Evolutionary conservation across 2,113 vertebrate species (phyloP), one percentile per base, ranked within the genome.

Genomic region (Cinclus cinclus): DNA sequence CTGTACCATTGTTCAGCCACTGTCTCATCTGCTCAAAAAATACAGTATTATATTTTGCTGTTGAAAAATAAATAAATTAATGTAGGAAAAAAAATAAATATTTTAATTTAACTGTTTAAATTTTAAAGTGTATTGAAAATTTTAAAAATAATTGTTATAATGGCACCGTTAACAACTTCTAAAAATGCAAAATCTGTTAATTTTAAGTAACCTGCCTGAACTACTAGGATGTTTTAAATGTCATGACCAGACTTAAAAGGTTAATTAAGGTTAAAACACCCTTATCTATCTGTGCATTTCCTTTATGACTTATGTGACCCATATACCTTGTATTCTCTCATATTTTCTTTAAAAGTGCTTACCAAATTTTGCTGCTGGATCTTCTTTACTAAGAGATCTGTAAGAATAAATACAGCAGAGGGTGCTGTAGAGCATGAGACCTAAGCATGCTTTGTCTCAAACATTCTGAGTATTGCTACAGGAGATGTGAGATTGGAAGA

Each of bases 361-460:
- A 46, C 39, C 33, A 55, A 25, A 2, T 55, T 95, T 80, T 83
- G 13, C 9, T 81, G 30, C 41, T 80, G 10, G 8, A 23, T 65
- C 23, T 62, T 67, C 23, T 69, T 86, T 31, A 31, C 25, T 6
- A 8, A 44, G 27, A 50, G 5, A 64, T 39, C 23, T 78, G 31
- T 75, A 71, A 55, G 47, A 67, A 60, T 35, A 59, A 63, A 60
- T 35, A 37, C 39, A 87, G 6, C 3, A 2, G 27, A 82, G 5
- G 4, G 0, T 12, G 68, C 31, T 53, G 47, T 53, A 41, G 53
- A 53, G n/a, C 14, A 46, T 0, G 2, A 68, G 20, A 39, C 11
- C 28, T 31, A n/a, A 53, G 46, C 13, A 8, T 46, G 23, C 6
- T 67, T 74, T 60, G 23, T 22, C 16, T 46, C 39, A 39, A n/a